These are phyloP conservation scores for Ricordea florida DNA, from an alignment of 92 coral and sea anemone species.

Conservation along the genomic window DNA sequence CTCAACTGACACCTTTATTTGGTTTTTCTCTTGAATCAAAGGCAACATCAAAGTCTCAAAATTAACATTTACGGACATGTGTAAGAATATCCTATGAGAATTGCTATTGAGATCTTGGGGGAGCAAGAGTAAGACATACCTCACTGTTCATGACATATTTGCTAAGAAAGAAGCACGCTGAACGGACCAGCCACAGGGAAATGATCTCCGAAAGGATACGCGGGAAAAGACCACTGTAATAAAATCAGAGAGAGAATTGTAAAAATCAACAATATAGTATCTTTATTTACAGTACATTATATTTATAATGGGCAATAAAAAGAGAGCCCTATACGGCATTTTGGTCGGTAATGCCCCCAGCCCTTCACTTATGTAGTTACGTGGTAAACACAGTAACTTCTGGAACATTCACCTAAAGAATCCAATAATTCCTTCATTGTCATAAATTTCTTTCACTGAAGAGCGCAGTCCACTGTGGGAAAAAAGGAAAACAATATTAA, in stretches of 20 bases:
- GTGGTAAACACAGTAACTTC: neutral
- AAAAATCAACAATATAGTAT: no score
- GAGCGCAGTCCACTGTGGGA: constrained; percentile 72
- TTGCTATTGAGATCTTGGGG: no score
- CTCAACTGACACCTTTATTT: no score
- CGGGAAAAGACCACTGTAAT: constrained; percentile 82
- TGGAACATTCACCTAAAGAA: constrained; percentile 79
- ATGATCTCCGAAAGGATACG: constrained; percentile 81
- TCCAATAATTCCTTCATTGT: constrained; percentile 85
- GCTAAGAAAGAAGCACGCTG: constrained; percentile 70
- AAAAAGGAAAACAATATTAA: neutral
- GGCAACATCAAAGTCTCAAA: no score
- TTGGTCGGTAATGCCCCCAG: neutral
- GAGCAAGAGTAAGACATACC: constrained; percentile 19
- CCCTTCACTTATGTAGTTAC: neutral
- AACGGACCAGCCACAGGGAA: constrained; percentile 78
- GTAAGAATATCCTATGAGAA: no score
- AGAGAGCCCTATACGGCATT: no score
- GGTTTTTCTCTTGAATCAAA: no score
- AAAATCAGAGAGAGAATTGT: neutral
- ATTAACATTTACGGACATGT: no score
- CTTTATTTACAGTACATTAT: no score
- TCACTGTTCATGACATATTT: constrained; percentile 78
- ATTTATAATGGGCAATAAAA: no score
- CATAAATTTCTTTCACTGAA: constrained; percentile 76